Conservation (phyloP, 2,797 vertebrate genomes). For the Tapera naevia region DNA sequence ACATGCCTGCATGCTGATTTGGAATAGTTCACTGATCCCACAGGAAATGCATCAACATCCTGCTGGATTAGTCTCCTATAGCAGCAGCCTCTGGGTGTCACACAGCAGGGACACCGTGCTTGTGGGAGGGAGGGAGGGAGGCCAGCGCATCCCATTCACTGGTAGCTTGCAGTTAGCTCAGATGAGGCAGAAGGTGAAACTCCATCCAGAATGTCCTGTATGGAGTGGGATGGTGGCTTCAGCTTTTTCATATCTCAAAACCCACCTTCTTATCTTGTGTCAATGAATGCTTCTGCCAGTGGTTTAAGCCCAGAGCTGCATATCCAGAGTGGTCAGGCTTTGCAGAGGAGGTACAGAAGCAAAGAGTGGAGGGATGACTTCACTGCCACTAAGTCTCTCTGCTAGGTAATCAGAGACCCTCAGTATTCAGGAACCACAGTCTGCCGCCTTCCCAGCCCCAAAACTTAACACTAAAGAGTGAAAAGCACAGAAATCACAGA, state of each 20-base stretch:
- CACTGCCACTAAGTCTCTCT: not conserved
- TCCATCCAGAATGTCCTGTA: not conserved
- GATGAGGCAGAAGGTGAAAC: not conserved
- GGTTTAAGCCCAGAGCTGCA: not conserved
- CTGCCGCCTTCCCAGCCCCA: not conserved
- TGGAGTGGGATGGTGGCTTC: not conserved
- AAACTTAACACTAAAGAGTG: not conserved
- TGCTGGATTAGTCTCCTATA: not conserved
- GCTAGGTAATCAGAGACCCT: not conserved
- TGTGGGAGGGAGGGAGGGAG: not conserved
- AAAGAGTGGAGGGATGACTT: not conserved
- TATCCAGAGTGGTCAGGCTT: not conserved
- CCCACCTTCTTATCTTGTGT: not conserved
- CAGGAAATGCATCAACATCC: not conserved
- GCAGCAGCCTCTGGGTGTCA: not conserved
- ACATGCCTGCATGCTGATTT: not conserved
- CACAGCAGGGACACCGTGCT: accelerated
- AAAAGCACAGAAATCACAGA: not conserved
- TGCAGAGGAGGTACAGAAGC: not conserved
- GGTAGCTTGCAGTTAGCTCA: not conserved
- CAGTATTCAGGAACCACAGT: not conserved
- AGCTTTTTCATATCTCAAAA: not conserved
- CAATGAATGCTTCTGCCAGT: accelerated
- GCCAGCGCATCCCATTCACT: not conserved
- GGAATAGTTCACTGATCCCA: constrained; percentile 16